Base-by-base conservation (phyloP, 37 sponge, comb jelly and placozoan species). In the Axinella damicornis region DNA sequence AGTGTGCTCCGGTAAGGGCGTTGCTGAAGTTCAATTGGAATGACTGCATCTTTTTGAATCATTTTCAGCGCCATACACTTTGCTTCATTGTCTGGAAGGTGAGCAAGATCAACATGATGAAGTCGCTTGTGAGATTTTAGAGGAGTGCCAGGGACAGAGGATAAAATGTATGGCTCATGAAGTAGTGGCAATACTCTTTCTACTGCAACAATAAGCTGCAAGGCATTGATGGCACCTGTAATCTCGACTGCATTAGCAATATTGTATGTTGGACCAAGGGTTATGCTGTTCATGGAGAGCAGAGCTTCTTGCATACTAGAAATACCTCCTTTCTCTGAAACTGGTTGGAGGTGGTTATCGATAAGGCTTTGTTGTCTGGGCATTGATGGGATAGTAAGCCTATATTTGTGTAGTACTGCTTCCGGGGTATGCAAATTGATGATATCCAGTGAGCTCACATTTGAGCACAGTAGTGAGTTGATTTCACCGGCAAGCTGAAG, bases 241-340 rank as follows among this genome's bases (percentile, higher is more conserved):
- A 69, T 35, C 36, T 36, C 37, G 12, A 31, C 27, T 12, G 33
- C 71, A 69, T 34, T 5, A 36, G 71, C 22, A 69, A 35, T 36
- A 69, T 69, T 69, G 71, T 69, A 69, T 31, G 71, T 4, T 33
- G 71, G 9, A 5, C 71, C 71, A 28, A 18, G 6, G 5, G 22
- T 25, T 33, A 5, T 18, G 13, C 34, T 69, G 14, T 15, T 6
- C 71, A 69, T 28, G 5, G 13, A 32, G 27, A 35, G 34, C 5
- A 69, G 71, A 9, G 71, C 28, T 36, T 69, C 34, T 35, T 69
- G 71, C 64, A 62, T 62, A 30, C 64, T 62, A 12, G 64, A 62
- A 62, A 62, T 6, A 25, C 28, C 64, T n/a, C n/a, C n/a, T n/a
- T n/a, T n/a, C n/a, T n/a, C n/a, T n/a, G n/a, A n/a, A n/a, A n/a